A percentile compares a stretch with the other conserved stretches of the same genome.
Evolutionary conservation across 1,140 invertebrate species (phyloP).

Genomic region (Stegodyphus dumicola): DNA sequence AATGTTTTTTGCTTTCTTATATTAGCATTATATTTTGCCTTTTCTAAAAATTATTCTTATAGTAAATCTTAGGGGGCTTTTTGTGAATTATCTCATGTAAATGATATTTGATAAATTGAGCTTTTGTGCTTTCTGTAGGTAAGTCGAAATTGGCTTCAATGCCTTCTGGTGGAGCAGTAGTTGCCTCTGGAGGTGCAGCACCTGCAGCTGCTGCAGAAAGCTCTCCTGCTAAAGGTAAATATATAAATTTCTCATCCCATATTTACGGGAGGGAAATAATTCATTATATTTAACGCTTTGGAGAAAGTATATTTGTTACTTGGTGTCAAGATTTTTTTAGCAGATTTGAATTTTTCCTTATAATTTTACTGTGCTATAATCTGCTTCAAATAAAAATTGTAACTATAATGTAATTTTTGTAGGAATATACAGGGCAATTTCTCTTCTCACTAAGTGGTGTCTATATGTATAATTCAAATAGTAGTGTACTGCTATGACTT

Average conservation of each 20-base stretch:
- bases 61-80: too few relatives aligned
- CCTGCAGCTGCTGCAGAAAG: slow-evolving; percentile 53
- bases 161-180: slow-evolving; percentile 61
- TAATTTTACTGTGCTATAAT: not conserved
- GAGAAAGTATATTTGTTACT: not conserved
- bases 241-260: not conserved
- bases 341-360: not conserved
- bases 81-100: too few relatives aligned
- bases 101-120: too few relatives aligned
- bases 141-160: slow-evolving; percentile 64
- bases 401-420: not conserved
- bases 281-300: not conserved
- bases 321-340: not conserved
- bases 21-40: too few relatives aligned
- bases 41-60: too few relatives aligned
- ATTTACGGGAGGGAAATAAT: not conserved
- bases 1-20: too few relatives aligned
- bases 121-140: slow-evolving; percentile 33
- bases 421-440: too few relatives aligned
- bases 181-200: slow-evolving; percentile 60
- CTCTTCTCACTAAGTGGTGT: too few relatives aligned
- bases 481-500: too few relatives aligned
- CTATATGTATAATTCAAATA: too few relatives aligned
- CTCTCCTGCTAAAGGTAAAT: slow-evolving; percentile 55
- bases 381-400: not conserved